Percentiles rank a stretch among this genome's conserved stretches.
phyloP scores from a whole-genome alignment of 2,888 invertebrate species.

The Hyposoter didymator region DNA sequence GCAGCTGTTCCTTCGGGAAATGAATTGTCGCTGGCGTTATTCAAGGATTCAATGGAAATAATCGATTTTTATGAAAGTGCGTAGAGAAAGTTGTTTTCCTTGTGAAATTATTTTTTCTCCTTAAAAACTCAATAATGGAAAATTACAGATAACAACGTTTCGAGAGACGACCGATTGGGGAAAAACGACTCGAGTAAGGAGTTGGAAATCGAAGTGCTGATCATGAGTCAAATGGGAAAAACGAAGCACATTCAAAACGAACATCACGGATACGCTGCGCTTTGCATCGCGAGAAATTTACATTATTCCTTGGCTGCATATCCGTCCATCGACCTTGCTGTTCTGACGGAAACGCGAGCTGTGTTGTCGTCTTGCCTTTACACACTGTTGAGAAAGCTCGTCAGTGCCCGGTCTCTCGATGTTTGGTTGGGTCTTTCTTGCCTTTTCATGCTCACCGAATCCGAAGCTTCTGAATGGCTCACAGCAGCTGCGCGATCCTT shows the following conservation, averaged over 20 bases:
- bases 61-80: conserved; percentile 43
- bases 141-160: conserved; percentile 50
- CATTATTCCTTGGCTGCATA: conserved; percentile 67
- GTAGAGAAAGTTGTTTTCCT: background rate
- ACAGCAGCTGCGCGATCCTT: conserved; percentile 69
- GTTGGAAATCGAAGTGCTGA: conserved; percentile 35
- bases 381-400: conserved; percentile 80
- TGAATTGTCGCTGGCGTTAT: conserved; percentile 70
- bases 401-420: conserved; percentile 81
- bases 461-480: conserved; percentile 76
- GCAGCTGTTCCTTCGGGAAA: conserved; percentile 72
- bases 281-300: conserved; percentile 74
- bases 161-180: conserved; percentile 3
- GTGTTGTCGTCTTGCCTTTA: conserved; percentile 75
- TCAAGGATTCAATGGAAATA: conserved; percentile 69
- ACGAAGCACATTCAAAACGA: conserved; percentile 69
- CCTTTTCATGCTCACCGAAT: conserved; percentile 78
- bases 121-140: conserved; percentile 50
- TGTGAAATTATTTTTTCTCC: background rate
- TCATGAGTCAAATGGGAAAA: conserved; percentile 55
- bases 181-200: conserved; percentile 36
- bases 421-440: conserved; percentile 80
- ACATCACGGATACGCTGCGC: conserved; percentile 75
- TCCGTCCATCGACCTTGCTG: conserved; percentile 47
- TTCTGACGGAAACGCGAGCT: conserved; percentile 72